Conservation (phyloP, 2,888 invertebrate species). For the Hypomecis atomaria region DNA sequence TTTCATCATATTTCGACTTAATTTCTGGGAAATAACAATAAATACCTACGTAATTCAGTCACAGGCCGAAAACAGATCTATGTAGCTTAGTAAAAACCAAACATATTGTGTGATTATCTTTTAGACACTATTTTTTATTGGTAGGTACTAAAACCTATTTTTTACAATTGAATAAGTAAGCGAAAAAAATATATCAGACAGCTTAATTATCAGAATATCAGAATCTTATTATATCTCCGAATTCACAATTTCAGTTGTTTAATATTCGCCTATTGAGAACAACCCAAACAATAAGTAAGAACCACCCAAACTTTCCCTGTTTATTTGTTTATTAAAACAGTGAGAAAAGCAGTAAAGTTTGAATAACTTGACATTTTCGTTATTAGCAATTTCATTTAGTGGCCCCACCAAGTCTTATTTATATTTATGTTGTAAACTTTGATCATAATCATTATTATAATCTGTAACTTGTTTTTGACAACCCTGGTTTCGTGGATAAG, state of each 20-base stretch:
- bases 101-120: no score
- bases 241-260: constrained; percentile 41
- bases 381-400: constrained; percentile 74
- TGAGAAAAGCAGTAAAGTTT: constrained; percentile 67
- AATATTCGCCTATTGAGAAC: constrained; percentile 60
- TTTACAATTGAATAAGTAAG: no score
- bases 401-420: constrained; percentile 66
- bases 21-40: no score
- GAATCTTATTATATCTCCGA: neutral
- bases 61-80: no score
- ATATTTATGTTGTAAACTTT: constrained; percentile 54
- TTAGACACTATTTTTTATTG: no score
- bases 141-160: no score
- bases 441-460: constrained; percentile 46
- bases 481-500: constrained; percentile 29
- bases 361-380: constrained; percentile 64
- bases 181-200: neutral
- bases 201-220: neutral
- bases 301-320: constrained; percentile 66
- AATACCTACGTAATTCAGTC: no score
- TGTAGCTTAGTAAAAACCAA: no score
- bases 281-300: constrained; percentile 58
- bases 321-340: constrained; percentile 76
- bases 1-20: no score
- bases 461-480: constrained; percentile 39